phyloP scores from a whole-genome alignment of 2,888 invertebrate species.

The Liopterus haemorrhoidalis region DNA sequence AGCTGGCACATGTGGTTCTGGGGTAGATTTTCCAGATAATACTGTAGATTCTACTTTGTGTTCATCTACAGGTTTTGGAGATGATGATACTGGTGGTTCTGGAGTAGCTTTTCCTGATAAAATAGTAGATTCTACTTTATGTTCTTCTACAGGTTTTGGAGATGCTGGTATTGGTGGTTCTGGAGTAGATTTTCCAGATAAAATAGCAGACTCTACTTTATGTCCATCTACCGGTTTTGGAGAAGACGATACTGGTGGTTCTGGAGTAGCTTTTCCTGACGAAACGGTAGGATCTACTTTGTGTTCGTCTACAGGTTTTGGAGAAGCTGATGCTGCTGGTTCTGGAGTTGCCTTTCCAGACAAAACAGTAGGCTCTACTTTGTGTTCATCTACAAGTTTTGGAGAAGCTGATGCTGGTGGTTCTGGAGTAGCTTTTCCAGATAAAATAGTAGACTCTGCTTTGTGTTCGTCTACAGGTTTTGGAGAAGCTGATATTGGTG shows the following conservation, averaged over 20 bases:
- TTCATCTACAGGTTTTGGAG: conserved; percentile 3
- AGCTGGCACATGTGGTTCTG: conserved; percentile 43
- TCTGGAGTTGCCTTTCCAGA: conserved; percentile 11
- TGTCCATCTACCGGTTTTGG: conserved; percentile 2
- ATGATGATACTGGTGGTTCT: conserved; percentile 7
- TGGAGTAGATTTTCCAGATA: conserved; percentile 9
- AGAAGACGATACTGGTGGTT: not conserved
- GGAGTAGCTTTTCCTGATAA: conserved; percentile 12
- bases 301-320: not conserved
- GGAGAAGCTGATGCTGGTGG: not conserved
- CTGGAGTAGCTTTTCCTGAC: conserved; percentile 20
- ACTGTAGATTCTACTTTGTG: conserved; percentile 39
- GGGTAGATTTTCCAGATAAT: conserved; percentile 42
- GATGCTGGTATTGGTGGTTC: conserved; percentile 2
- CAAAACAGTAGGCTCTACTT: not conserved
- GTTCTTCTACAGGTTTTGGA: conserved; percentile 8
- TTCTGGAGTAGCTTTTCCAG: conserved; percentile 5
- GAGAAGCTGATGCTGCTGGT: not conserved
- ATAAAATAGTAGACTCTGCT: conserved; percentile 1
- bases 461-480: conserved; percentile 19
- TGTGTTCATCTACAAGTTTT: not conserved
- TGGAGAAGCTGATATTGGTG: conserved; percentile 26
- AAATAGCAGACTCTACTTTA: conserved; percentile 2
- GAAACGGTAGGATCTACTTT: no score
- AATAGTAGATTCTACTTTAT: no score